Conservation (phyloP, 2,113 vertebrate genomes). For the Rissa tridactyla region DNA sequence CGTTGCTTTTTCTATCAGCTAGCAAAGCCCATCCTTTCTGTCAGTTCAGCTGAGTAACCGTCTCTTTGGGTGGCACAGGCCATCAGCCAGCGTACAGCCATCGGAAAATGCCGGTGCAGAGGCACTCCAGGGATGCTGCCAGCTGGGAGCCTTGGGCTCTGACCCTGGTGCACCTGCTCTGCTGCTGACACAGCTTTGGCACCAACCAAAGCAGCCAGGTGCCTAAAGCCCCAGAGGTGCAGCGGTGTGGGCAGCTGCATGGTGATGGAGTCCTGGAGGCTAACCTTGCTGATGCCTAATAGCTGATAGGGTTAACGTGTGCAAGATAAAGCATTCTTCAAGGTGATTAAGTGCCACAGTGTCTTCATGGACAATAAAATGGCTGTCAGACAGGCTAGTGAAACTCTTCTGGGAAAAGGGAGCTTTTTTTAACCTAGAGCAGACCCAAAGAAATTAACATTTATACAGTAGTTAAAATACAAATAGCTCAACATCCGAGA, state of each 20-base stretch:
- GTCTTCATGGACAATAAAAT: not conserved
- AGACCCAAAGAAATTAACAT: conserved; percentile 8
- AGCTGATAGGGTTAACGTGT: not conserved
- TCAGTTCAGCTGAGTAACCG: not conserved
- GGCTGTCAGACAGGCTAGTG: not conserved
- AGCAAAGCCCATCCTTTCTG: not conserved
- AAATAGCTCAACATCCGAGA: not conserved
- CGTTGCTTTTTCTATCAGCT: not conserved
- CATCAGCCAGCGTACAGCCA: fast-evolving
- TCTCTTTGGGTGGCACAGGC: not conserved
- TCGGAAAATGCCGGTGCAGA: fast-evolving
- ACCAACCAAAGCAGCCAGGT: not conserved
- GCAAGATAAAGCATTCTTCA: not conserved
- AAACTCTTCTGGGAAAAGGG: not conserved
- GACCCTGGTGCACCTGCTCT: fast-evolving
- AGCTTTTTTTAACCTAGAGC: not conserved
- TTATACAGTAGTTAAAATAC: conserved; percentile 3
- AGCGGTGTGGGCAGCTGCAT: fast-evolving
- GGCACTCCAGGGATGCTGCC: fast-evolving
- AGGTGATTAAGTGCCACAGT: not conserved
- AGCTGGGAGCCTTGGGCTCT: not conserved
- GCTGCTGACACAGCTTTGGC: not conserved
- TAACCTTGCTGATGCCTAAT: not conserved
- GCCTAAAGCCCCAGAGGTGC: not conserved
- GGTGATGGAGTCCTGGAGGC: no score